Evolutionary conservation across 1,140 invertebrate species (phyloP).

Genomic region (Lepidurus arcticus): DNA sequence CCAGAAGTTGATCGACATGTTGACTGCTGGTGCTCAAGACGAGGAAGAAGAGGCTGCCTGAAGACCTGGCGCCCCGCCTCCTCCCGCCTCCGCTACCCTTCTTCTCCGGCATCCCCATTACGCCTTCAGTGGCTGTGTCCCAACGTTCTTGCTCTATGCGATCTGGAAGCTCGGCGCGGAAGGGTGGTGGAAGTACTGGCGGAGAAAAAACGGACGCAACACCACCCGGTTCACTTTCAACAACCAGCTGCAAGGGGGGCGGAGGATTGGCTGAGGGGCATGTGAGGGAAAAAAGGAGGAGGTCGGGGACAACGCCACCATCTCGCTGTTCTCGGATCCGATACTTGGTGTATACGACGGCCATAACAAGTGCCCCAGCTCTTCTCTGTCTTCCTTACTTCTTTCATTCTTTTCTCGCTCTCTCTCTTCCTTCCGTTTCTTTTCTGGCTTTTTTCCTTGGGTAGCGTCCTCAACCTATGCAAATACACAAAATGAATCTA

Average conservation of each 20-base stretch:
- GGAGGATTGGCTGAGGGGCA: slow-evolving; percentile 11
- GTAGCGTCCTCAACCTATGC: not conserved
- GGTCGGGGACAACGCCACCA: slow-evolving; percentile 16
- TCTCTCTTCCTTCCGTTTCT: not conserved
- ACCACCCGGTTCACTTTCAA: not conserved
- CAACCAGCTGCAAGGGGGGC: not conserved
- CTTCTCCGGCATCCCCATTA: not conserved
- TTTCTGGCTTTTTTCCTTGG: not conserved
- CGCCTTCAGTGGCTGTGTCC: not conserved
- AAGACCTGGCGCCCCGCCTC: not conserved
- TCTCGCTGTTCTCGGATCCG: not conserved
- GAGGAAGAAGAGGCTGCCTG: slow-evolving; percentile 52
- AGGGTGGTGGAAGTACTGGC: slow-evolving; percentile 17
- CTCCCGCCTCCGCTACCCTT: slow-evolving; percentile 25
- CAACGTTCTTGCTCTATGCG: slow-evolving; percentile 9
- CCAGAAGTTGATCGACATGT: slow-evolving; percentile 72
- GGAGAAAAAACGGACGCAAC: not conserved
- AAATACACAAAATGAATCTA: not conserved
- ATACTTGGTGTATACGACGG: not conserved
- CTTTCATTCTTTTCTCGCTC: not conserved
- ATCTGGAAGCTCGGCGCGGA: slow-evolving; percentile 8
- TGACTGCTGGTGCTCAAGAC: slow-evolving; percentile 73
- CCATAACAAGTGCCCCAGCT: not conserved
- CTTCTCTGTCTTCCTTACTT: not conserved
- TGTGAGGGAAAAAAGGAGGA: not conserved